phyloP scores from a whole-genome alignment of 2,797 vertebrate genomes.

The Chrosomus eos region DNA sequence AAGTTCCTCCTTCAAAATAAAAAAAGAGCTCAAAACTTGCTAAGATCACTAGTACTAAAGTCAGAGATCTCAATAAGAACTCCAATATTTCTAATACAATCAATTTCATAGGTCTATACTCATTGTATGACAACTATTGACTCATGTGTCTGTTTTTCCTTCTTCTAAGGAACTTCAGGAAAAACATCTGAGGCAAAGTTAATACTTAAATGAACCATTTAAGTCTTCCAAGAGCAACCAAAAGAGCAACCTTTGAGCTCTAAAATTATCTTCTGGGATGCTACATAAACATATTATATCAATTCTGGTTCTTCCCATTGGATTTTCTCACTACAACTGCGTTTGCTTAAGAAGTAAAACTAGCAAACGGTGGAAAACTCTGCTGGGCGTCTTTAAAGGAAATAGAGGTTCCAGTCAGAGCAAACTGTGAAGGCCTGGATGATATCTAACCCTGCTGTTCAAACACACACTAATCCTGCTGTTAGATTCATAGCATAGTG shows the following conservation, averaged over 20 bases:
- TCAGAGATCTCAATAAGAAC: background rate
- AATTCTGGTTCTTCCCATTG: background rate
- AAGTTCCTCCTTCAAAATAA: background rate
- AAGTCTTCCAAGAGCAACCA: background rate
- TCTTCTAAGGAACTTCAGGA: background rate
- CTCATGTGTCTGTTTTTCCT: background rate
- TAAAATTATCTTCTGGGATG: background rate
- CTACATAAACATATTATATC: background rate
- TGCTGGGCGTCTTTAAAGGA: conserved; percentile 17
- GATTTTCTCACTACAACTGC: background rate
- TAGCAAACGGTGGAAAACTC: conserved; percentile 8
- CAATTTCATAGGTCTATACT: background rate
- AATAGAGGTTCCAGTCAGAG: conserved; percentile 23
- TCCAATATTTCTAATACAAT: background rate
- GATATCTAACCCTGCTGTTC: conserved; percentile 39
- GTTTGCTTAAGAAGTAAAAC: conserved; percentile 6
- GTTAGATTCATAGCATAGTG: conserved; percentile 18
- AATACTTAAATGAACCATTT: background rate
- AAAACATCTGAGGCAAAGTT: background rate
- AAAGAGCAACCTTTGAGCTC: background rate
- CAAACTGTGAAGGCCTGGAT: conserved; percentile 31
- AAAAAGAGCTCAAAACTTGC: background rate
- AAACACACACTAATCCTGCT: conserved; percentile 32
- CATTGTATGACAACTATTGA: background rate
- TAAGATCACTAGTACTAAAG: background rate